Evolutionary conservation across 2,113 vertebrate genomes (phyloP).

Genomic region (Cyanoderma ruficeps): DNA sequence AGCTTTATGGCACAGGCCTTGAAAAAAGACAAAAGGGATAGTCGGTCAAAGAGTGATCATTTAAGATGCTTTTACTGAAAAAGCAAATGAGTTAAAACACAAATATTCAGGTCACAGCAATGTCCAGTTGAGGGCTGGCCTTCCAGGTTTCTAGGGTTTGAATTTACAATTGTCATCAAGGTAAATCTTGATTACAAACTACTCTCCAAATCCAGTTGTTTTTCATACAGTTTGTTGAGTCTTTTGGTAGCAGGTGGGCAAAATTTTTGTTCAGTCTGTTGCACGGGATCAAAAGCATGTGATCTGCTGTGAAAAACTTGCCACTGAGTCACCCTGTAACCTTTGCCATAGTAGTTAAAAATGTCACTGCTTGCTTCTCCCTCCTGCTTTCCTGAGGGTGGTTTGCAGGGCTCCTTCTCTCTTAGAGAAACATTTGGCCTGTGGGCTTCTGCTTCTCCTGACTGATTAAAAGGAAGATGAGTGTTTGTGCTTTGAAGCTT

Average conservation of each 20-base stretch:
- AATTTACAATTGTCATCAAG: neutral
- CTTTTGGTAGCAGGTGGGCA: neutral
- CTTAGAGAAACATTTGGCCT: neutral
- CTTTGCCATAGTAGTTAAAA: neutral
- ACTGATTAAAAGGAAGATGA: neutral
- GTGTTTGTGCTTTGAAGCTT: neutral
- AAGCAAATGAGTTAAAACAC: neutral
- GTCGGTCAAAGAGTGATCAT: neutral
- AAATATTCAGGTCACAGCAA: neutral
- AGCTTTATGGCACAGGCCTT: neutral
- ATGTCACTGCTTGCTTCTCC: too few species aligned
- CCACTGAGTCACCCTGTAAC: neutral
- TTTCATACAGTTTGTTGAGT: neutral
- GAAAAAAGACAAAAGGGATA: neutral
- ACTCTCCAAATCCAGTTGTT: neutral
- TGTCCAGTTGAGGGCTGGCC: neutral
- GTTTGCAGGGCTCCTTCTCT: neutral
- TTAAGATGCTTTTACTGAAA: neutral
- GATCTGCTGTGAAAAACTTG: neutral
- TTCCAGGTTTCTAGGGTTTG: neutral
- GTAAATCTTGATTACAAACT: neutral
- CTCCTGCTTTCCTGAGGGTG: accelerated
- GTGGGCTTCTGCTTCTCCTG: neutral
- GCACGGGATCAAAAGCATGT: neutral
- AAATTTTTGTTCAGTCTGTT: neutral